phyloP scores from a whole-genome alignment of 2,888 invertebrate genomes.

The Dusona sp. region DNA sequence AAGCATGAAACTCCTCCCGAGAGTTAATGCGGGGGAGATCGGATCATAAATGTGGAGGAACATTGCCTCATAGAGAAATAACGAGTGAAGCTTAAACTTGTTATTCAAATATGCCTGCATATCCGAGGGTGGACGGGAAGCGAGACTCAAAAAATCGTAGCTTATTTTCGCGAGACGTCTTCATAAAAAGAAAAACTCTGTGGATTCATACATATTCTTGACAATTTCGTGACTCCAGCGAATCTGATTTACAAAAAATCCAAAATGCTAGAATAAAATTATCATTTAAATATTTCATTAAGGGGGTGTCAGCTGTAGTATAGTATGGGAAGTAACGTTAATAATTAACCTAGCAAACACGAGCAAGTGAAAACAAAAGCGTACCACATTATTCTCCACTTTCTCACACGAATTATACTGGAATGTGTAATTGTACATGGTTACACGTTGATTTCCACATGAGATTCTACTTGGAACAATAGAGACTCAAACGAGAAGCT shows the following conservation, averaged over 20 bases:
- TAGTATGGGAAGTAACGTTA: not conserved
- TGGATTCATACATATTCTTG: not conserved
- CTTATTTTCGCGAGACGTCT: not conserved
- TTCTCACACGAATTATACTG: not conserved
- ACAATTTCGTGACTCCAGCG: not conserved
- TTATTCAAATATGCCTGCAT: not conserved
- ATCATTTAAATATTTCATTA: not conserved
- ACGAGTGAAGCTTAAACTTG: not conserved
- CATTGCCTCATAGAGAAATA: not conserved
- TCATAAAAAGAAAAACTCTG: not conserved
- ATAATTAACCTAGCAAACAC: not conserved
- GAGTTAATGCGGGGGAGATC: conserved; percentile 18
- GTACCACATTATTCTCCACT: not conserved
- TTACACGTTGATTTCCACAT: not conserved
- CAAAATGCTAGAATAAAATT: not conserved
- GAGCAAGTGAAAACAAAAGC: not conserved
- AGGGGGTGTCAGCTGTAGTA: not conserved
- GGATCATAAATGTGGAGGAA: not conserved
- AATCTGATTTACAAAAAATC: not conserved
- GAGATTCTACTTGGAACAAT: not conserved
- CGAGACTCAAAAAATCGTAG: not conserved
- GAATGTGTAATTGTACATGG: not conserved
- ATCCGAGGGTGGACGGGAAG: not conserved
- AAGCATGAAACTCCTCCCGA: conserved; percentile 23
- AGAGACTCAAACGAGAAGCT: not conserved